These are phyloP conservation scores for Megastigmus dorsalis DNA, from an alignment of 2,888 invertebrate species.

Conservation along the genomic window DNA sequence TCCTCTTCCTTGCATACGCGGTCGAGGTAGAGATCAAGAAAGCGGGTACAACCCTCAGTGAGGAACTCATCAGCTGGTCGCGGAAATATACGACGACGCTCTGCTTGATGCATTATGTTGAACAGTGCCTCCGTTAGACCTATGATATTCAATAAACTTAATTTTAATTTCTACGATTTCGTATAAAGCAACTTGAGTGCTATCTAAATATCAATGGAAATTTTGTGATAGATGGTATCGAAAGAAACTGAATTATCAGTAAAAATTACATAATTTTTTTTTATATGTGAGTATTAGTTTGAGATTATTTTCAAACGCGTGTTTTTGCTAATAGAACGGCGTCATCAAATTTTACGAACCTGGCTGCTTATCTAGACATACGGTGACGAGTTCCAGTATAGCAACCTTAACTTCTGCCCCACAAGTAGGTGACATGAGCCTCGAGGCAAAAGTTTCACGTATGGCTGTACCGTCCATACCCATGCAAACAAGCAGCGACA, in stretches of 20 bases:
- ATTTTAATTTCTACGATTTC: no score
- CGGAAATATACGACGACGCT: conserved; percentile 70
- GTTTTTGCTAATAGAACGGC: no score
- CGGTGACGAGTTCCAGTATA: conserved; percentile 73
- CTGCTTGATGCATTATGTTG: conserved; percentile 72
- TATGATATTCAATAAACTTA: conserved; percentile 56
- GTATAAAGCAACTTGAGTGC: no score
- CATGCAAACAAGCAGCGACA: conserved; percentile 79
- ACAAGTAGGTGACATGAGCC: conserved; percentile 77
- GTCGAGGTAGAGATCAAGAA: conserved; percentile 68
- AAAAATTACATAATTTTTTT: not conserved
- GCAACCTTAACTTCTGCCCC: conserved; percentile 74
- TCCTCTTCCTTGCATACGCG: conserved; percentile 68
- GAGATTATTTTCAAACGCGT: no score
- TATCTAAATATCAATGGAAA: no score
- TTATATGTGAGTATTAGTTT: no score
- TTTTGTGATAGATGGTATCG: no score
- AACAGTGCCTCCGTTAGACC: conserved; percentile 73
- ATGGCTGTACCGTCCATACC: conserved; percentile 78
- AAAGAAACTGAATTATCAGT: no score
- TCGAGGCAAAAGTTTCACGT: conserved; percentile 77
- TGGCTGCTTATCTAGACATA: conserved; percentile 74
- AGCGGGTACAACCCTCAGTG: conserved; percentile 71
- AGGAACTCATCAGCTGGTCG: conserved; percentile 71
- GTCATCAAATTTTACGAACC: conserved; percentile 60